Evolutionary conservation across 92 coral and sea anemone species (phyloP).

Genomic region (Phenganax marumi): DNA sequence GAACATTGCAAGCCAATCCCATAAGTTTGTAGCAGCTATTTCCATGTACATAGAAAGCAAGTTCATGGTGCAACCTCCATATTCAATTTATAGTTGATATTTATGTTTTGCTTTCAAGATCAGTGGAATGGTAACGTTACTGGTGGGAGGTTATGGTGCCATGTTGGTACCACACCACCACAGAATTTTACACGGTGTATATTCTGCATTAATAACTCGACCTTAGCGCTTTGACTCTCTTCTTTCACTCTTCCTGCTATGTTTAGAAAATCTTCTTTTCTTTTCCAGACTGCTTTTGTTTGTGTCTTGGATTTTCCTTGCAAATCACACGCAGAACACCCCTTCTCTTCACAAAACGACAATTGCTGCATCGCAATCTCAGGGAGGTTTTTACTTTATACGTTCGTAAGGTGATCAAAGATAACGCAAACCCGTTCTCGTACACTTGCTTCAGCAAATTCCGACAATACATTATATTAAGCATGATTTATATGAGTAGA

Average conservation of each 20-base stretch:
- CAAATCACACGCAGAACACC: conserved; percentile 92
- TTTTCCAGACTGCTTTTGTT: conserved; percentile 79
- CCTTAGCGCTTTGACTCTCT: background rate
- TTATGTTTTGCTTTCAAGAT: too few relatives aligned
- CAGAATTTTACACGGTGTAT: too few relatives aligned
- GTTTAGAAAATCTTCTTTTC: conserved; percentile 38
- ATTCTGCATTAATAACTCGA: background rate
- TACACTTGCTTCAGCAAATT: conserved; percentile 58
- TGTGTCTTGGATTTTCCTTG: conserved; percentile 90
- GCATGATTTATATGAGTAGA: conserved; percentile 9
- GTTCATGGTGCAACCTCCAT: too few relatives aligned
- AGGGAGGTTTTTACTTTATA: conserved; percentile 89
- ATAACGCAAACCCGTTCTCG: conserved; percentile 65
- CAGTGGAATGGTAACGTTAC: too few relatives aligned
- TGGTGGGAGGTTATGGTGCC: too few relatives aligned
- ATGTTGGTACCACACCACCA: too few relatives aligned
- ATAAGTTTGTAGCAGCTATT: too few relatives aligned
- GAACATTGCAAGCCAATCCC: too few relatives aligned
- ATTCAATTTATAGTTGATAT: too few relatives aligned
- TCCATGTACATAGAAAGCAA: too few relatives aligned
- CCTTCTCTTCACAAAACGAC: conserved; percentile 91
- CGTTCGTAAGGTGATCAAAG: conserved; percentile 74
- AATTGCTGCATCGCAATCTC: conserved; percentile 79
- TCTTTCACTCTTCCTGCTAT: background rate
- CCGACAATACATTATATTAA: conserved; percentile 33